phyloP scores from a whole-genome alignment of 2,888 invertebrate species.

The Carcina quercana region DNA sequence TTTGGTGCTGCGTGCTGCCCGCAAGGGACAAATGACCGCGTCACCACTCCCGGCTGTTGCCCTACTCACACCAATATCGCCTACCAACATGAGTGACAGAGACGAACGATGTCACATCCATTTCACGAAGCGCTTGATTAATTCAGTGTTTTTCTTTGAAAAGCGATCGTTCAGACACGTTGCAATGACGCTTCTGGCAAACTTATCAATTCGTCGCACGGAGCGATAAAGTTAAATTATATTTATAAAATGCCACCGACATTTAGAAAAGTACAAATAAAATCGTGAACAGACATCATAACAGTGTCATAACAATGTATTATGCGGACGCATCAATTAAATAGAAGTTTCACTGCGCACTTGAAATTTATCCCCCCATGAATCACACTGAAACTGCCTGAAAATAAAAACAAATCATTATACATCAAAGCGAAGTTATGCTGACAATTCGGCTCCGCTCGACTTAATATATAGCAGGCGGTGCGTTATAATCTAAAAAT shows the following conservation, averaged over 20 bases:
- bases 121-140: conserved; percentile 58
- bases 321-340: conserved; percentile 57
- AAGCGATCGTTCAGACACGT: conserved; percentile 43
- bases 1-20: conserved; percentile 42
- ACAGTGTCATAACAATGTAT: conserved; percentile 54
- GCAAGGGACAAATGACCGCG: conserved; percentile 57
- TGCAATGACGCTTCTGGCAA: conserved; percentile 52
- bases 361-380: conserved; percentile 66
- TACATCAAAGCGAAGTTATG: conserved; percentile 72
- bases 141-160: conserved; percentile 67
- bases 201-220: conserved; percentile 30
- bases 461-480: conserved; percentile 69
- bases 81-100: conserved; percentile 43
- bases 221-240: neutral
- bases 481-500: conserved; percentile 74
- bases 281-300: conserved; percentile 29
- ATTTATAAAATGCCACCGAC: conserved; percentile 32
- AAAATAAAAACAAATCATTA: conserved; percentile 71
- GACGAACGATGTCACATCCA: conserved; percentile 50
- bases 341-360: conserved; percentile 55
- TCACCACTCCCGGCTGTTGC: conserved; percentile 56
- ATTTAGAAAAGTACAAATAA: conserved; percentile 14
- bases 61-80: conserved; percentile 39
- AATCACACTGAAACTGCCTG: conserved; percentile 62
- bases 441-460: conserved; percentile 69